These are phyloP conservation scores for Polypterus senegalus DNA, from an alignment of 2,113 vertebrate species.

Conservation along the genomic window DNA sequence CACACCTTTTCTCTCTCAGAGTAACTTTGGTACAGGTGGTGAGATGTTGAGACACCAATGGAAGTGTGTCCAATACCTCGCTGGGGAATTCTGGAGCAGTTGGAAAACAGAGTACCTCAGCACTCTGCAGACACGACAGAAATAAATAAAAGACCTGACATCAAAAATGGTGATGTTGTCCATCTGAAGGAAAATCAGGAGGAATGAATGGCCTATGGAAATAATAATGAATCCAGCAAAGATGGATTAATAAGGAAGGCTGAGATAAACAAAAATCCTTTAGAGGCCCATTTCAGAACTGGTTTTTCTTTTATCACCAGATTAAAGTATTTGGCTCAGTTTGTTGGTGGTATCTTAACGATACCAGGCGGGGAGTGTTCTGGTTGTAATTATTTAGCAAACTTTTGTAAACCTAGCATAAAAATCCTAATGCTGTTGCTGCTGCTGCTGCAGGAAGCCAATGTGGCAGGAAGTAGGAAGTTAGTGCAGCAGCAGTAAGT, in stretches of 20 bases:
- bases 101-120: slow-evolving; percentile 4
- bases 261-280: neutral
- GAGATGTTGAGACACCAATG: neutral
- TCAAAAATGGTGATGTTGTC: neutral
- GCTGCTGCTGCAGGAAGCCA: too few relatives aligned
- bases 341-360: neutral
- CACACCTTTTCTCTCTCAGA: neutral
- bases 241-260: neutral
- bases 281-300: neutral
- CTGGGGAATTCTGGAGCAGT: slow-evolving; percentile 2
- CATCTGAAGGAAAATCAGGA: neutral
- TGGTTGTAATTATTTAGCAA: neutral
- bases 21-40: slow-evolving; percentile 1
- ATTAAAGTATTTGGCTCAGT: neutral
- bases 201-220: slow-evolving; percentile 12
- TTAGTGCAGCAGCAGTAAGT: too few relatives aligned
- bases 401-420: too few relatives aligned
- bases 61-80: neutral
- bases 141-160: neutral
- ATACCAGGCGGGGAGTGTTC: neutral
- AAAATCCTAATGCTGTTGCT: too few relatives aligned
- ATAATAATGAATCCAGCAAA: slow-evolving; percentile 1
- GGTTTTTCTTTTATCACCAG: neutral
- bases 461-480: too few relatives aligned
- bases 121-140: slow-evolving; percentile 1